Conservation (phyloP, 2,113 vertebrate species). For the Uria aalge region DNA sequence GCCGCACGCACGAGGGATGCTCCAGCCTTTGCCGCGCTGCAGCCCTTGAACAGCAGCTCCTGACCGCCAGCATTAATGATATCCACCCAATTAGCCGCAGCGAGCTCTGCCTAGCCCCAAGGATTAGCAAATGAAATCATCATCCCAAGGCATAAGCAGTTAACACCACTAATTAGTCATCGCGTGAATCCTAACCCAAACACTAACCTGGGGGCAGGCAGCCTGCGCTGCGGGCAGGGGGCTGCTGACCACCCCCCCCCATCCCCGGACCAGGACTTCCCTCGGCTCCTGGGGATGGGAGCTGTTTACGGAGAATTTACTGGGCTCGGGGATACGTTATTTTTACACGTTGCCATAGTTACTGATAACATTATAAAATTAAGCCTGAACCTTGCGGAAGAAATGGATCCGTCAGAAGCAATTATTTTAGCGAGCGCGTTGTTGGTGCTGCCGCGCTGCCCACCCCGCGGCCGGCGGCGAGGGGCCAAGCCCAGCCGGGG, state of each 20-base stretch:
- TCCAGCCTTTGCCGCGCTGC: rapidly evolving
- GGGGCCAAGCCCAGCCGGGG: not conserved
- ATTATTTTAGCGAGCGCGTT: conserved; percentile 59
- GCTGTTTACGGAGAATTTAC: conserved; percentile 43
- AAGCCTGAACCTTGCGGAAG: conserved; percentile 73
- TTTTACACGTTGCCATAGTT: conserved; percentile 78
- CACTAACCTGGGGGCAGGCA: not conserved
- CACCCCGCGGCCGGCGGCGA: not conserved
- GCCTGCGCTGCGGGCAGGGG: not conserved
- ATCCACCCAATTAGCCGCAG: conserved; percentile 45
- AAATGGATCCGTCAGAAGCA: conserved; percentile 71
- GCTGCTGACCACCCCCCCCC: not conserved
- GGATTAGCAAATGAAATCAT: conserved; percentile 48
- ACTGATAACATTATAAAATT: conserved; percentile 75
- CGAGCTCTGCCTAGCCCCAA: not conserved
- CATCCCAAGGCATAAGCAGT: conserved; percentile 8
- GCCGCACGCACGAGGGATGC: not conserved
- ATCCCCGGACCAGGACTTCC: not conserved
- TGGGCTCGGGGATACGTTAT: conserved; percentile 69
- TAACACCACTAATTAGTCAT: conserved; percentile 47
- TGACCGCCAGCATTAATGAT: not conserved
- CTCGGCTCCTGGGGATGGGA: not conserved
- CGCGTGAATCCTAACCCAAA: not conserved
- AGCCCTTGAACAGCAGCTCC: not conserved
- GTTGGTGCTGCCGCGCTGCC: not conserved